Percentiles rank a stretch among this genome's conserved stretches.
Evolutionary conservation across 2,113 vertebrate genomes (phyloP).

Genomic region (Otolemur garnettii): DNA sequence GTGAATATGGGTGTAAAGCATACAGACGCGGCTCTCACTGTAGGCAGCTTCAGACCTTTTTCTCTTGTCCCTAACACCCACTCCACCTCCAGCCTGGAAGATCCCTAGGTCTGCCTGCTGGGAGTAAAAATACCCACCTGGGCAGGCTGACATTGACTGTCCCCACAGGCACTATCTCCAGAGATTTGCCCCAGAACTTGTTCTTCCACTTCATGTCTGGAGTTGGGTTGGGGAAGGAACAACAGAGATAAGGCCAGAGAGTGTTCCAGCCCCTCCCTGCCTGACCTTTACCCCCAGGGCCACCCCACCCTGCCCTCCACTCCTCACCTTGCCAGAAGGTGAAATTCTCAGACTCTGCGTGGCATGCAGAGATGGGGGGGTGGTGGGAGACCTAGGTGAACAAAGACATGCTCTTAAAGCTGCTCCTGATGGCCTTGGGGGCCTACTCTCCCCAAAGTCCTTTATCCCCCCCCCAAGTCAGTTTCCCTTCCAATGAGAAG

Average conservation of each 20-base stretch:
- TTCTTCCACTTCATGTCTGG: conserved; percentile 97
- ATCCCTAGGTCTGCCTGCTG: background rate
- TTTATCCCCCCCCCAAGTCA: background rate
- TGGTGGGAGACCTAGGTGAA: conserved; percentile 92
- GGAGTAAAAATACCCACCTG: conserved; percentile 85
- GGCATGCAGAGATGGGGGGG: conserved; percentile 93
- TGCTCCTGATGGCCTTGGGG: background rate
- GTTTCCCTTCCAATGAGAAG: background rate
- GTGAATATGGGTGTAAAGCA: background rate
- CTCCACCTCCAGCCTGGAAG: background rate
- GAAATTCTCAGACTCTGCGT: conserved; percentile 94
- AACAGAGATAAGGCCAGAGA: background rate
- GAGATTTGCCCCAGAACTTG: conserved; percentile 97
- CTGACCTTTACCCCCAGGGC: background rate
- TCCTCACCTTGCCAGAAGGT: conserved; percentile 95
- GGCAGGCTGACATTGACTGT: conserved; percentile 92
- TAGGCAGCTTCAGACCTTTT: background rate
- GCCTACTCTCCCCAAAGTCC: background rate
- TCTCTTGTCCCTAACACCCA: accelerated
- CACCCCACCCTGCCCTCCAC: background rate
- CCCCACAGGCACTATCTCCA: conserved; percentile 94
- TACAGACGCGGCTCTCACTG: background rate
- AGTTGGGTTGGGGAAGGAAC: background rate
- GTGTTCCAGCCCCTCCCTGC: background rate
- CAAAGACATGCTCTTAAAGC: conserved; percentile 24